Conservation (phyloP, 2,113 vertebrate species). For the Tupaia tana region DNA sequence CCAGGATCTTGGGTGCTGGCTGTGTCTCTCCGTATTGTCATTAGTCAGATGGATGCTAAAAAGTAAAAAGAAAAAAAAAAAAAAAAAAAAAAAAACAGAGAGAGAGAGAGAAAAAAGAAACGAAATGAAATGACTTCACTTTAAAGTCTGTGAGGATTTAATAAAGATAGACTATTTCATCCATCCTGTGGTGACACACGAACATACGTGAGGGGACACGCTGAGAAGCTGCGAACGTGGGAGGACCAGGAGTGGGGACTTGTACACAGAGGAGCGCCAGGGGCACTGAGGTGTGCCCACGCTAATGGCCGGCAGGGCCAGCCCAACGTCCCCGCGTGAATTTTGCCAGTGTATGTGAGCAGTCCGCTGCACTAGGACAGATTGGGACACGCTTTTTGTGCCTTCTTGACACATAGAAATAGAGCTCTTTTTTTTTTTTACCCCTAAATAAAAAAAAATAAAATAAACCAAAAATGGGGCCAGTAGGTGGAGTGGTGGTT, state of each 20-base stretch:
- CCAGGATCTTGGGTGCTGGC: neutral
- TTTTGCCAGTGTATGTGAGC: neutral
- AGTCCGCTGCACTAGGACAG: neutral
- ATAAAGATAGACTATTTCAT: neutral
- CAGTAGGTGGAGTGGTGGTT: too few relatives aligned
- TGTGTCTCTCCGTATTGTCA: neutral
- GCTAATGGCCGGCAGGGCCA: rapidly evolving
- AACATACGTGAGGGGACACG: rapidly evolving
- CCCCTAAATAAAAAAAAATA: neutral
- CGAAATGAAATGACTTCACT: neutral
- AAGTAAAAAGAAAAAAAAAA: too few relatives aligned
- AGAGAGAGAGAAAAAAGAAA: too few relatives aligned
- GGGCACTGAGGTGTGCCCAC: rapidly evolving
- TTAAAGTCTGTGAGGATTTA: neutral
- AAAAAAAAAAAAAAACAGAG: too few relatives aligned
- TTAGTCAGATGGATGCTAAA: too few relatives aligned
- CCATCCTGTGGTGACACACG: too few relatives aligned
- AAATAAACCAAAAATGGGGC: neutral
- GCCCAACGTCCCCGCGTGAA: neutral
- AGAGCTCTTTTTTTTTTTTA: neutral
- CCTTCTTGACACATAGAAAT: neutral
- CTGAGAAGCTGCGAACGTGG: neutral
- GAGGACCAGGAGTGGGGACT: rapidly evolving
- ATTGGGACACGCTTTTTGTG: rapidly evolving
- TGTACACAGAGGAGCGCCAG: rapidly evolving